These are phyloP conservation scores for Brachyhypopomus gauderio DNA, from an alignment of 2,113 vertebrate species.

Conservation along the genomic window DNA sequence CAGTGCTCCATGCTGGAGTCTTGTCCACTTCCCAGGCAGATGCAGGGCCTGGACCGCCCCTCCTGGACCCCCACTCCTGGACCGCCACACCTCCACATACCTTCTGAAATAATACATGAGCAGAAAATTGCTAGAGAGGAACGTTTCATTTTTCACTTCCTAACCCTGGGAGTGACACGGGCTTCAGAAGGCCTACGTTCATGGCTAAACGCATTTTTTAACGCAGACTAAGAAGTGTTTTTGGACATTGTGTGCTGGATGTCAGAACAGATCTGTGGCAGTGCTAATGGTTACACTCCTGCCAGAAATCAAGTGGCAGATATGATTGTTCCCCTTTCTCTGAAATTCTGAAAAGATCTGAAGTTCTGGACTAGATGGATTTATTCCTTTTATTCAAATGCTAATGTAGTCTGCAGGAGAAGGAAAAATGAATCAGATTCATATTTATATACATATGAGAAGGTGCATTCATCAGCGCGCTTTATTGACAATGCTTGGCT, in stretches of 20 bases:
- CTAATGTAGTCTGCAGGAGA: conserved; percentile 55
- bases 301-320: conserved; percentile 68
- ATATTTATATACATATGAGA: conserved; percentile 47
- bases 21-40: conserved; percentile 66
- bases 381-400: conserved; percentile 63
- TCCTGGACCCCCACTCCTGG: too few relatives aligned
- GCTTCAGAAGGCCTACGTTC: conserved; percentile 74
- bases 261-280: conserved; percentile 60
- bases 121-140: conserved; percentile 75
- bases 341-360: conserved; percentile 64
- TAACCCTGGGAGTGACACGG: conserved; percentile 76
- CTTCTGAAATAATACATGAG: conserved; percentile 74
- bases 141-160: conserved; percentile 74
- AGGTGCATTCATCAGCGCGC: conserved; percentile 52
- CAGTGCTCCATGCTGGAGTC: conserved; percentile 64
- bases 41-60: conserved; percentile 68
- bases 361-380: conserved; percentile 60
- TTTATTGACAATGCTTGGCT: conserved; percentile 52
- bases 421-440: conserved; percentile 49
- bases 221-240: conserved; percentile 70
- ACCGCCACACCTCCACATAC: conserved; percentile 76
- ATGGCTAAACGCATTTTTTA: conserved; percentile 74
- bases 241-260: conserved; percentile 64
- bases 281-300: conserved; percentile 71
- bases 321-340: conserved; percentile 63